phyloP scores from a whole-genome alignment of 2,113 vertebrate species.

The Ciconia maguari region DNA sequence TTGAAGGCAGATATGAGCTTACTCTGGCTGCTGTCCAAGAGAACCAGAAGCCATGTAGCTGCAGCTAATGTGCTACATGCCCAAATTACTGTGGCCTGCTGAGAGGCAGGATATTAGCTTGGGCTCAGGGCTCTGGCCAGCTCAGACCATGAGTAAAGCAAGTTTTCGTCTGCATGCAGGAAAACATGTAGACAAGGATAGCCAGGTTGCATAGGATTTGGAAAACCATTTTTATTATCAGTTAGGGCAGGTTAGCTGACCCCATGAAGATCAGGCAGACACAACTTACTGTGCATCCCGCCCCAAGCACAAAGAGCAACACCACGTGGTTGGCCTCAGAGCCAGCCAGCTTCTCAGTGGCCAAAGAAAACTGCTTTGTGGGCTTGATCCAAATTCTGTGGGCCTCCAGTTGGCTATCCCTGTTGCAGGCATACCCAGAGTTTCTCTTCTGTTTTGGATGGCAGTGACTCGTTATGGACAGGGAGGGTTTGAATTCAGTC shows the following conservation, averaged over 20 bases:
- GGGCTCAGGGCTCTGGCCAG: slow-evolving; percentile 29
- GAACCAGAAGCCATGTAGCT: slow-evolving; percentile 61
- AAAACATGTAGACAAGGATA: background rate
- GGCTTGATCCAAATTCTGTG: slow-evolving; percentile 19
- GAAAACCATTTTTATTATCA: background rate
- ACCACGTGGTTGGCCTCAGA: background rate
- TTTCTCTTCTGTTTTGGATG: slow-evolving; percentile 42
- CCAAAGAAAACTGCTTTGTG: slow-evolving; percentile 49
- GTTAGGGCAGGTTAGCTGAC: background rate
- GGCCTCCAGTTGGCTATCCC: slow-evolving; percentile 44
- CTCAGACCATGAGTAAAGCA: background rate
- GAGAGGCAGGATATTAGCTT: slow-evolving; percentile 62
- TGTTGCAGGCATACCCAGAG: slow-evolving; percentile 1
- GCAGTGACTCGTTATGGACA: background rate
- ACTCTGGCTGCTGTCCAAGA: slow-evolving; percentile 54
- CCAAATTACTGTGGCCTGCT: slow-evolving; percentile 62
- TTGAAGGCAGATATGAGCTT: slow-evolving; percentile 59
- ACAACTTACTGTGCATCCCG: background rate
- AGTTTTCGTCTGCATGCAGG: background rate
- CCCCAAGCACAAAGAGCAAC: background rate
- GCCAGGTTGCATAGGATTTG: background rate
- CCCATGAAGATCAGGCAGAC: background rate
- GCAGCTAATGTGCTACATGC: slow-evolving; percentile 56
- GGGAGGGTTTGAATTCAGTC: background rate
- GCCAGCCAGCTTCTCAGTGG: slow-evolving; percentile 1